These are phyloP conservation scores for Nudaria mundana DNA, from an alignment of 2,888 invertebrate species.

Conservation along the genomic window DNA sequence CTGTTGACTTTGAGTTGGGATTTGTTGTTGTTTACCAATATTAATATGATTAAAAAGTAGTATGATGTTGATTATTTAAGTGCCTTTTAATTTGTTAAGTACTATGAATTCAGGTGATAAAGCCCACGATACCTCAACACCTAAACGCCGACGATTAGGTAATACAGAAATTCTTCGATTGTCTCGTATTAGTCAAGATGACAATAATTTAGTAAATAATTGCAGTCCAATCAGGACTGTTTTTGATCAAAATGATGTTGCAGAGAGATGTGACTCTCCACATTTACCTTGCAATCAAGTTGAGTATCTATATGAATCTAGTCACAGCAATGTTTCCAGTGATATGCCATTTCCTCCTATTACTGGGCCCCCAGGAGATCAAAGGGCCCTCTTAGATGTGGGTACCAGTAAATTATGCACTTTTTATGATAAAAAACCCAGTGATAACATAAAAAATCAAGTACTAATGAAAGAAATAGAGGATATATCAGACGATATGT, in stretches of 20 bases:
- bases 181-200: conserved; percentile 15
- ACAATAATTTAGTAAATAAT: conserved; percentile 23
- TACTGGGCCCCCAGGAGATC: conserved; percentile 38
- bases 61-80: no score
- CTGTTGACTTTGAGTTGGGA: no score
- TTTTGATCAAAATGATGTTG: conserved; percentile 16
- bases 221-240: conserved; percentile 42
- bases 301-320: conserved; percentile 60
- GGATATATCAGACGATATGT: conserved; percentile 60
- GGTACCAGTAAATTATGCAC: conserved; percentile 33
- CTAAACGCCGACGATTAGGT: conserved; percentile 63
- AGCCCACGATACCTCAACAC: conserved; percentile 52
- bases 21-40: no score
- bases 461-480: conserved; percentile 37
- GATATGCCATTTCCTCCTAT: conserved; percentile 56
- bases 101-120: conserved; percentile 37
- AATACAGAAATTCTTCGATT: conserved; percentile 42
- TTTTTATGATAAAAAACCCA: conserved; percentile 21
- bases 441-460: conserved; percentile 4
- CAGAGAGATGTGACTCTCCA: conserved; percentile 56
- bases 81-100: no score
- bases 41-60: no score
- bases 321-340: conserved; percentile 41
- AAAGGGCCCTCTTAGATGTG: conserved; percentile 51
- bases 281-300: conserved; percentile 71